Base-by-base conservation (phyloP, 2,113 vertebrate genomes). In the Boulengerochromis microlepis region DNA sequence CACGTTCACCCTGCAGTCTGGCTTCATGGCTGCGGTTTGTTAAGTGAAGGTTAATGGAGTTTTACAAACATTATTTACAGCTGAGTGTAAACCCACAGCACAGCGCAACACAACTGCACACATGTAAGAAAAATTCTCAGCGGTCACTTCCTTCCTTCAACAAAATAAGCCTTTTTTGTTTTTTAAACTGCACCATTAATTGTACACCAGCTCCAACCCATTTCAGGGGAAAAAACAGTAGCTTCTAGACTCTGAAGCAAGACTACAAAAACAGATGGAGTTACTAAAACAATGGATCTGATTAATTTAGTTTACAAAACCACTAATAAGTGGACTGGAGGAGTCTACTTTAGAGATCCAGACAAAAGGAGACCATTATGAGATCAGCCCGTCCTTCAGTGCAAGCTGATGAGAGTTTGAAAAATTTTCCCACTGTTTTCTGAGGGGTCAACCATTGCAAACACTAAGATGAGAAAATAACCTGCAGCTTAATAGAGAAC, bases 41-140 rank as follows among this genome's bases (percentile, higher is more conserved):
- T 86, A 83, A 78, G 64, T 52, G 54, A 81, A 26, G 64, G 6
- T 90, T 87, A 89, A 76, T 69, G 80, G 45, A 61, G 80, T 38
- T 47, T 40, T 92, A 93, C 76, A 69, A 91, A 94, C 86, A 93
- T 61, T 92, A 95, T 95, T 89, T 94, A 95, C 93, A 95, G 86
- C 24, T 47, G 57, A 50, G 82, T 13, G 19, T 76, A 26, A 47
- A 76, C 42, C 24, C 80, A 83, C 87, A 29, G 80, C 83, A 78
- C 42, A 78, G 42, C 47, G 12, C 16, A 57, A 85, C 54, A 82
- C 64, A 84, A 24, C 40, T 31, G 53, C 38, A 74, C 19, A 64
- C 33, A 12, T 76, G 69, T 74, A 45, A 45, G 40, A 50, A 26
- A 16, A 16, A 26, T 40, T 82, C 61, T 78, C 69, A 83, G 81